Percentiles rank a stretch among this genome's conserved stretches.
phyloP scores from a whole-genome alignment of 2,888 invertebrate genomes.

The Eilema griseolum region DNA sequence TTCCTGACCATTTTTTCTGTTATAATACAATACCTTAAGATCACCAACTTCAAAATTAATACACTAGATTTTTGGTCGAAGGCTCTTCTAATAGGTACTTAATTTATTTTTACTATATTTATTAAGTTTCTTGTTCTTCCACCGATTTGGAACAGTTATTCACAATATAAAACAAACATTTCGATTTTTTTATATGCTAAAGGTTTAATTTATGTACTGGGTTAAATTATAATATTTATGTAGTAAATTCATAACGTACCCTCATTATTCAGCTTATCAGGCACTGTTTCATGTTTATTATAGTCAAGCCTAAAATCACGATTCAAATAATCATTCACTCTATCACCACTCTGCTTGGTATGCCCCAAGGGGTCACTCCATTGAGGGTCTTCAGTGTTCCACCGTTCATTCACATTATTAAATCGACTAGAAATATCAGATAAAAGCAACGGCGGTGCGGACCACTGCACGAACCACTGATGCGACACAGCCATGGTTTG shows the following conservation, averaged over 20 bases:
- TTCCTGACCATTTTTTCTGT: too few species aligned
- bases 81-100: too few species aligned
- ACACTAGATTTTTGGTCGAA: too few species aligned
- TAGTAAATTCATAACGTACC: slow-evolving; percentile 50
- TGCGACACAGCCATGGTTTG: slow-evolving; percentile 79
- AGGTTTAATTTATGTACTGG: not conserved
- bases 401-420: slow-evolving; percentile 65
- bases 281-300: slow-evolving; percentile 28
- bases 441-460: slow-evolving; percentile 71
- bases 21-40: too few species aligned
- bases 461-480: slow-evolving; percentile 85
- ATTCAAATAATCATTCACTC: slow-evolving; percentile 33
- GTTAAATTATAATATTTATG: not conserved
- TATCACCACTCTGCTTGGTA: slow-evolving; percentile 42
- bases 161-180: not conserved
- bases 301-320: slow-evolving; percentile 36
- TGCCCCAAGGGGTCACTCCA: slow-evolving; percentile 49
- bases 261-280: slow-evolving; percentile 44
- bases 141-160: too few species aligned
- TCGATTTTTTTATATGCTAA: not conserved
- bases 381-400: slow-evolving; percentile 54
- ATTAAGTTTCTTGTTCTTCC: not conserved
- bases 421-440: slow-evolving; percentile 73
- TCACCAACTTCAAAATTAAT: too few species aligned
- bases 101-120: too few species aligned